Evolutionary conservation across 1,140 invertebrate species (phyloP).

Genomic region (Vanessa tameamea): DNA sequence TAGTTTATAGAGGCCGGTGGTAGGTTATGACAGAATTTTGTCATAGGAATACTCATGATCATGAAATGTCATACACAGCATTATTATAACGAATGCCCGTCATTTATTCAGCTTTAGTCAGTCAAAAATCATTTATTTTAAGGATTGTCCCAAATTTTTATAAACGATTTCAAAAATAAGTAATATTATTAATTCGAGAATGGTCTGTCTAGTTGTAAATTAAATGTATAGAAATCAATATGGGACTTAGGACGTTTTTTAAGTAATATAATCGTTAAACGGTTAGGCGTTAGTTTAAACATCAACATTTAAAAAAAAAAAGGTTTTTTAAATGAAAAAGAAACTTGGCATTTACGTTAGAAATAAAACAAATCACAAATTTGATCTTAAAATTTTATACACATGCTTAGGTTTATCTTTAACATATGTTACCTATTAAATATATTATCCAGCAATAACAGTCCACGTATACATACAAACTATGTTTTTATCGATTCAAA

Average conservation of each 20-base stretch:
- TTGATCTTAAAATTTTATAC: too few relatives aligned
- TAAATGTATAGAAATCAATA: constrained; percentile 17
- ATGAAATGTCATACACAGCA: too few relatives aligned
- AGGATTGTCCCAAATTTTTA: constrained; percentile 1
- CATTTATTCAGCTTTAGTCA: neutral
- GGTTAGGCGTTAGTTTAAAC: constrained; percentile 9
- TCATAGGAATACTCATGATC: too few relatives aligned
- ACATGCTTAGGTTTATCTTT: too few relatives aligned
- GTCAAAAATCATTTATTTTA: neutral
- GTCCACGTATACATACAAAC: too few relatives aligned
- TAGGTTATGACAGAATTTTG: neutral
- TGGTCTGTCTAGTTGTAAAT: constrained; percentile 17
- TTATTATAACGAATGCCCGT: neutral
- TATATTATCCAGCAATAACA: too few relatives aligned
- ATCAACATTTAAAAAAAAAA: neutral
- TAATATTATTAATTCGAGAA: constrained; percentile 7
- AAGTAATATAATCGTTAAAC: constrained; percentile 17
- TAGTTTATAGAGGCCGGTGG: neutral
- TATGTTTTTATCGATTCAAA: too few relatives aligned
- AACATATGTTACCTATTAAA: too few relatives aligned
- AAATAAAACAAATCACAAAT: too few relatives aligned
- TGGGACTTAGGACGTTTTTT: neutral
- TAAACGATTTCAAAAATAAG: neutral
- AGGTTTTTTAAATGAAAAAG: too few relatives aligned
- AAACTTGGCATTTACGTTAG: too few relatives aligned